phyloP scores from a whole-genome alignment of 2,888 invertebrate genomes.

The Chrysolina americana region DNA sequence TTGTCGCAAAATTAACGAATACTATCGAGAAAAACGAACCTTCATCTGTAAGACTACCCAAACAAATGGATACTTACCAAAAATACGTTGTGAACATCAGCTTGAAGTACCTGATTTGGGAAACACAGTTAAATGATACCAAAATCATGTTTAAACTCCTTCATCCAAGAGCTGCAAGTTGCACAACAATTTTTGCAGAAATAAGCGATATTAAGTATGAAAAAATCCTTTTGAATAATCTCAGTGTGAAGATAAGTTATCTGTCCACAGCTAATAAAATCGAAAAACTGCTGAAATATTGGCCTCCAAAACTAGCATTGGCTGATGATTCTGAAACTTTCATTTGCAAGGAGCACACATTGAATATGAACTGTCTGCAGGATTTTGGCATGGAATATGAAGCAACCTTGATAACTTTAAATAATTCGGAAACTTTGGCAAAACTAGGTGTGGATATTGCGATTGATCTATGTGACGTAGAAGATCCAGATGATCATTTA shows the following conservation, averaged over 20 bases:
- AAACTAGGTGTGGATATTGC: conserved; percentile 57
- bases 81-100: conserved; percentile 61
- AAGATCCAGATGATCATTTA: conserved; percentile 48
- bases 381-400: conserved; percentile 49
- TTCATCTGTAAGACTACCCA: conserved; percentile 44
- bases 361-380: conserved; percentile 50
- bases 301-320: conserved; percentile 61
- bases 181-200: conserved; percentile 57
- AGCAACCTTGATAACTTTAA: conserved; percentile 52
- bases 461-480: conserved; percentile 40
- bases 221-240: conserved; percentile 55
- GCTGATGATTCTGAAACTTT: conserved; percentile 57
- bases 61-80: conserved; percentile 50
- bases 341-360: conserved; percentile 55
- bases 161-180: conserved; percentile 63
- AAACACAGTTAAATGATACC: conserved; percentile 47
- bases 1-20: conserved; percentile 52
- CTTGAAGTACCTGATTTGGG: conserved; percentile 59
- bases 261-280: conserved; percentile 59
- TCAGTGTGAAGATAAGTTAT: conserved; percentile 59
- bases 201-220: conserved; percentile 53
- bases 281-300: conserved; percentile 57
- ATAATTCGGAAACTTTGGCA: conserved; percentile 56
- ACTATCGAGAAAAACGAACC: conserved; percentile 52
- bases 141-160: conserved; percentile 61